Evolutionary conservation across 2,888 invertebrate genomes (phyloP).

Genomic region (Ichneumon xanthorius): DNA sequence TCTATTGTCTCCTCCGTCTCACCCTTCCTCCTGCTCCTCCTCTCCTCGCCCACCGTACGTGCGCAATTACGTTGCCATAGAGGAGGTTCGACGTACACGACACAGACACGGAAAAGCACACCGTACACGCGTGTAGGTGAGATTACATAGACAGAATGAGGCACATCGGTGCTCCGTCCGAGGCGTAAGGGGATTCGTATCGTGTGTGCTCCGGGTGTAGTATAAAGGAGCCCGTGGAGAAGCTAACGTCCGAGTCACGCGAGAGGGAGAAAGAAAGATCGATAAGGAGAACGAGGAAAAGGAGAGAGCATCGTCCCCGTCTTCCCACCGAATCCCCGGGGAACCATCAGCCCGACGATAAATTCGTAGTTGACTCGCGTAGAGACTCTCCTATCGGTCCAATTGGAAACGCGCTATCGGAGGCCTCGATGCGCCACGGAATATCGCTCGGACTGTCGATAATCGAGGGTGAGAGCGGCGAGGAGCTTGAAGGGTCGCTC

Average conservation of each 20-base stretch:
- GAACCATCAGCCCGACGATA: conserved; percentile 67
- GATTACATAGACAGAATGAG: conserved; percentile 8
- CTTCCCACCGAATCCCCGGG: conserved; percentile 58
- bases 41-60: conserved; percentile 73
- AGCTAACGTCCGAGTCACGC: conserved; percentile 44
- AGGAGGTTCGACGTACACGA: conserved; percentile 58
- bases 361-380: conserved; percentile 73
- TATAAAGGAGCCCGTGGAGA: conserved; percentile 33
- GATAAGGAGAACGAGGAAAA: conserved; percentile 19
- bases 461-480: conserved; percentile 48
- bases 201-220: conserved; percentile 54
- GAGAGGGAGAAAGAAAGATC: conserved; percentile 17
- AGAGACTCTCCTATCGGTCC: conserved; percentile 64
- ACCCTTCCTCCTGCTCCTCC: conserved; percentile 62
- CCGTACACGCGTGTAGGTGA: neutral
- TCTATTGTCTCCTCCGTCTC: conserved; percentile 65
- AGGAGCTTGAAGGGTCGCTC: conserved; percentile 15
- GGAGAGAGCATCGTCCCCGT: conserved; percentile 60
- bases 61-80: conserved; percentile 78
- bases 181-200: conserved; percentile 64
- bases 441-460: conserved; percentile 56
- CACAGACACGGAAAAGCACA: conserved; percentile 25
- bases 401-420: conserved; percentile 66
- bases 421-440: conserved; percentile 47
- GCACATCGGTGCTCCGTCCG: conserved; percentile 18